These are phyloP conservation scores for Rhagonycha fulva DNA, from an alignment of 2,888 invertebrate genomes.

Conservation along the genomic window DNA sequence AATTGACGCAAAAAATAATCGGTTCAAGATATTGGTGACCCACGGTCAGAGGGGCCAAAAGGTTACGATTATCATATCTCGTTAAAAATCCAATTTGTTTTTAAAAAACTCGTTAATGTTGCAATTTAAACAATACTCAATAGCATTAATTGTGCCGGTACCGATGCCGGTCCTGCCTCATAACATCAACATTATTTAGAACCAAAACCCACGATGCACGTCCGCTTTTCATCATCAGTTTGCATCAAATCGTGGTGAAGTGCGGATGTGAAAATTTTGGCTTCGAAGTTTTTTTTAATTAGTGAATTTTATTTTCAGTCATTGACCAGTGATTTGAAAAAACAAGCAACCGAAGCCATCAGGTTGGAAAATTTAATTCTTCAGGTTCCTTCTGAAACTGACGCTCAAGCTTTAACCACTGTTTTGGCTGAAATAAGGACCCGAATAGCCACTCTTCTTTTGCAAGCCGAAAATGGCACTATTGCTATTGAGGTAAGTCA, in stretches of 20 bases:
- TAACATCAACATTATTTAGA: not conserved
- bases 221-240: not conserved
- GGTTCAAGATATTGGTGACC: not conserved
- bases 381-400: conserved; percentile 67
- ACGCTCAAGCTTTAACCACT: conserved; percentile 62
- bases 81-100: not conserved
- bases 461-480: conserved; percentile 71
- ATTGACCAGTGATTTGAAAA: conserved; percentile 70
- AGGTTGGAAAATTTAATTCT: conserved; percentile 67
- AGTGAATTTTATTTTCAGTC: conserved; percentile 59
- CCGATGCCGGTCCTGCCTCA: not conserved
- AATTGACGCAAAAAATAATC: not conserved
- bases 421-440: conserved; percentile 65
- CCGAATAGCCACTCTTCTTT: conserved; percentile 67
- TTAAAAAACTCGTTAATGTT: not conserved
- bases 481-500: conserved; percentile 45
- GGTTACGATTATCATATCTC: not conserved
- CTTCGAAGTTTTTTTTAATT: not conserved
- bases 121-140: not conserved
- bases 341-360: conserved; percentile 68
- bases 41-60: too few relatives aligned
- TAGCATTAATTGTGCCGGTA: not conserved
- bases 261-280: not conserved
- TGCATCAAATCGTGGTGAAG: not conserved
- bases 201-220: not conserved